Evolutionary conservation across 2,113 vertebrate species (phyloP), one percentile per base, ranked within the genome.

Genomic region (Penelope pileata): DNA sequence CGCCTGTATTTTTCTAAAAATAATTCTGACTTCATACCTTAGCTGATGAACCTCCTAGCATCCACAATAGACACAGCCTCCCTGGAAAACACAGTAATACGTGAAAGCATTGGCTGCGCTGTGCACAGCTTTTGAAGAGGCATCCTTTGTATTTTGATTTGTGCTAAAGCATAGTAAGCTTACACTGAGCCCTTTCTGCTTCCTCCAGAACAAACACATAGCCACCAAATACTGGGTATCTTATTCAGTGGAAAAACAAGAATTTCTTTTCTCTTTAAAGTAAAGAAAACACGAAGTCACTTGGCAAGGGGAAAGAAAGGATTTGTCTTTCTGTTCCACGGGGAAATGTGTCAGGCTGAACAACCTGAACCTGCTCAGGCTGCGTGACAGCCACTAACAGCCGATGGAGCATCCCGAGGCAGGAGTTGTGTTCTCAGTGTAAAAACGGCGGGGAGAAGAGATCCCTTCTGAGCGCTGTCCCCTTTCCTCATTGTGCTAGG

Each of bases 11-110:
- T 86, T 90, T 90, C 91, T 95, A 86, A 96, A 97, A 96, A 93
- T 94, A 95, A 74, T 90, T 60, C 64, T 88, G 75, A 93, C 96
- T 96, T 96, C 90, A 90, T 95, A 94, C 86, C 83, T 86, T 94
- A 95, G 85, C 56, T 75, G 90, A 53, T 83, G 72, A 82, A 63
- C 91, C 51, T 95, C 84, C 64, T 68, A 81, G 76, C 72, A 95
- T 87, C 73, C 64, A 68, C 85, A 72, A 36, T 18, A 94, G 76
- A 59, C 14, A 4, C 23, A 83, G 30, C 68, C 36, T 91, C 43
- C 83, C 66, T 81, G 66, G 60, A 77, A 94, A 93, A 88, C 40
- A 64, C 0, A 51, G 64, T 34, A 36, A 47, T 77, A 34, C 16
- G 34, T 43, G 63, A 79, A 85, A 86, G 42, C 67, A 21, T 26